Conservation (phyloP, 2,113 vertebrate genomes). For the Semicossyphus pulcher region DNA sequence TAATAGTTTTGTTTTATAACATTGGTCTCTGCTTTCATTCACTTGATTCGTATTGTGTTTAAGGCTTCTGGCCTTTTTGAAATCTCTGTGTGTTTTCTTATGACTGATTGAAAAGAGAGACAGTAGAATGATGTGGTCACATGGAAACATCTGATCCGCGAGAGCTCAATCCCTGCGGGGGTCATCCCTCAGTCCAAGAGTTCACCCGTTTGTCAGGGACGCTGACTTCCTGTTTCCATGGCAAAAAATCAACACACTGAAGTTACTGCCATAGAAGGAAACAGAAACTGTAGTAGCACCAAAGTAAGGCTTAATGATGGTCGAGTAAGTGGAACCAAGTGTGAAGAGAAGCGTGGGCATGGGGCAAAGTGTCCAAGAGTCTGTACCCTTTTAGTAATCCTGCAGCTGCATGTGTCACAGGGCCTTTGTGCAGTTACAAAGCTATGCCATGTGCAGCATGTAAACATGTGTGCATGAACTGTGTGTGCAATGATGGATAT, state of each 20-base stretch:
- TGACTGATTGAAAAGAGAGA: conserved; percentile 1
- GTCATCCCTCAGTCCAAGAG: conserved; percentile 46
- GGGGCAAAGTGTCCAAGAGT: background rate
- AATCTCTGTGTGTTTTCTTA: conserved; percentile 3
- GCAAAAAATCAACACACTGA: conserved; percentile 37
- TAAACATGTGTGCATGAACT: no score
- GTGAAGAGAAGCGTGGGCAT: conserved; percentile 50
- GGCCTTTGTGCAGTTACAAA: background rate
- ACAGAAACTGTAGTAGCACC: conserved; percentile 43
- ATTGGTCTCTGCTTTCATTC: background rate
- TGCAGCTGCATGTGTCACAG: conserved; percentile 10
- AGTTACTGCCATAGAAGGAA: conserved; percentile 71
- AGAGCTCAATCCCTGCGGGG: conserved; percentile 33
- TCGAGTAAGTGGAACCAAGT: conserved; percentile 66
- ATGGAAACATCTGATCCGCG: conserved; percentile 60
- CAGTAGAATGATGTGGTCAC: conserved; percentile 27
- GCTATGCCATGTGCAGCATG: no score
- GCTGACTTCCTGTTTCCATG: conserved; percentile 60
- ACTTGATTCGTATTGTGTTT: background rate
- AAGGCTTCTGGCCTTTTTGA: background rate
- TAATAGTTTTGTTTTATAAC: no score
- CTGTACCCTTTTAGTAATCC: background rate
- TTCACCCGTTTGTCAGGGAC: conserved; percentile 55
- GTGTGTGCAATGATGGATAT: no score
- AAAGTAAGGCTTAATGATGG: conserved; percentile 49